Base-by-base conservation (phyloP, 2,113 vertebrate species). In the Scomber scombrus region DNA sequence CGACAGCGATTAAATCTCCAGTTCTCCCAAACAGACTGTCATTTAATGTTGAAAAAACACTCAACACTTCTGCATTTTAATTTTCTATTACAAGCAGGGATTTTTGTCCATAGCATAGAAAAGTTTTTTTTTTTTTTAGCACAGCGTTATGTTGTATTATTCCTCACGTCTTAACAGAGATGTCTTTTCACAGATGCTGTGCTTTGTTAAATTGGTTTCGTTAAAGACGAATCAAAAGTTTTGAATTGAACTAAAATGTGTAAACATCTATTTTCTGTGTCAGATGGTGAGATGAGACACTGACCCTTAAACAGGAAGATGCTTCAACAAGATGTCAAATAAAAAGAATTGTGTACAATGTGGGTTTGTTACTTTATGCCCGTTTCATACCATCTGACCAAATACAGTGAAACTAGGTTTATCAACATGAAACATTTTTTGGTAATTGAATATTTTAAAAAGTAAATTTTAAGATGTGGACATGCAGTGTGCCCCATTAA, bases 1-100 rank as follows among this genome's bases (percentile, higher is more conserved):
- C 0, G 97, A 99, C 77, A 99, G 98, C 1, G 97, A 99, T 92
- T 99, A 95, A 95, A 12, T 23, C 16, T 10, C 75, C 2, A 58
- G 5, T 61, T 66, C 62, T 19, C 47, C 8, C 21, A n/a, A 43
- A 74, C 3, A 60, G 63, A 80, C 50, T 81, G 71, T 31, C 21
- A 2, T 16, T 14, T 62, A 29, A 40, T 3, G 0, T 18, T 7
- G 34, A 66, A 67, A 82, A 67, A 51, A 51, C 50, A 45, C 40
- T 63, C 46, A 8, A 40, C 47, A 67, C 67, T 26, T 72, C 4
- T 76, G 56, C 26, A 40, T 87, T 88, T 88, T 65, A 71, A 47
- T 81, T 83, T 85, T 70, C 13, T 67, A 40, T 81, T 46, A 34
- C 72, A 58, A 77, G 26, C 83, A 72, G 71, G 49, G 45, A 68